phyloP scores from a whole-genome alignment of 1,140 invertebrate species.

The Drosophila nikananu region DNA sequence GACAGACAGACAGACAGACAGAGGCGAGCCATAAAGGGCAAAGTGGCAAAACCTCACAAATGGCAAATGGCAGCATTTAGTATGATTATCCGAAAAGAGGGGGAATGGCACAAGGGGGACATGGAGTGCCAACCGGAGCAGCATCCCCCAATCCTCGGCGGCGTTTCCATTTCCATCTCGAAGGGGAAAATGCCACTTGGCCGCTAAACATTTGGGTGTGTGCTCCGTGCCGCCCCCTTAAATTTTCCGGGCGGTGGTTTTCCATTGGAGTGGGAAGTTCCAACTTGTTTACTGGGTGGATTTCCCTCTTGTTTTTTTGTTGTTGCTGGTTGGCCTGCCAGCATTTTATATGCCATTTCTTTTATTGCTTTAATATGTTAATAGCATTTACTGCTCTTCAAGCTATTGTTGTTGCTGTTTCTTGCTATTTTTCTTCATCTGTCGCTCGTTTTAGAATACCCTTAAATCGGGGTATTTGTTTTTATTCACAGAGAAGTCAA shows the following conservation, averaged over 20 bases:
- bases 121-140: slow-evolving; percentile 44
- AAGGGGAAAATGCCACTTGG: slow-evolving; percentile 76
- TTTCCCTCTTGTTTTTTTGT: slow-evolving; percentile 17
- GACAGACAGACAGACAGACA: slow-evolving; percentile 27
- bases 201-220: slow-evolving; percentile 76
- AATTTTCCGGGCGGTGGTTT: slow-evolving; percentile 15
- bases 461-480: slow-evolving; percentile 3
- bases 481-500: not conserved
- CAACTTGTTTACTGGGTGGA: slow-evolving; percentile 41
- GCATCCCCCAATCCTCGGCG: slow-evolving; percentile 11
- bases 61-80: slow-evolving; percentile 85
- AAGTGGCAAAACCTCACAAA: slow-evolving; percentile 85
- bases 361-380: slow-evolving; percentile 85
- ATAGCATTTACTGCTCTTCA: slow-evolving; percentile 67
- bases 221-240: slow-evolving; percentile 1
- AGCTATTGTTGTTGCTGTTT: slow-evolving; percentile 45
- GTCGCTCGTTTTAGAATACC: slow-evolving; percentile 9
- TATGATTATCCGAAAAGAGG: slow-evolving; percentile 71
- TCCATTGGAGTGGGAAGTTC: slow-evolving; percentile 3
- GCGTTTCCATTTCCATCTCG: slow-evolving; percentile 30
- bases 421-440: slow-evolving; percentile 48
- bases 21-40: slow-evolving; percentile 66
- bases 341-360: slow-evolving; percentile 82
- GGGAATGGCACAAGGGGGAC: not conserved
- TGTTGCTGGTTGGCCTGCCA: slow-evolving; percentile 45